Conservation (phyloP, 2,888 invertebrate species). For the Holacanthella duospinosa region DNA sequence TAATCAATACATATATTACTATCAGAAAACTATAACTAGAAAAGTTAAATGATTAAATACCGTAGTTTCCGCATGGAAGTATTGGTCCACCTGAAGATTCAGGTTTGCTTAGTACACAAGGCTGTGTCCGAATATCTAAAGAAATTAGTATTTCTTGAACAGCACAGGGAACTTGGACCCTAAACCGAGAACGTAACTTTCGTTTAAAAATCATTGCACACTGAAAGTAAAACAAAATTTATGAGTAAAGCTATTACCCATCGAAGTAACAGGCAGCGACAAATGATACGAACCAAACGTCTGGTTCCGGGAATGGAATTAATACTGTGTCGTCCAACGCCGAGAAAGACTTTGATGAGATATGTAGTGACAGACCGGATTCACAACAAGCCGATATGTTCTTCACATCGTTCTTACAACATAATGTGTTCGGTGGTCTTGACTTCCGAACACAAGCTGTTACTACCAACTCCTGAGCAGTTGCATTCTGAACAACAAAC, state of each 20-base stretch:
- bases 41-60: no score
- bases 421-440: conserved; percentile 30
- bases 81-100: conserved; percentile 17
- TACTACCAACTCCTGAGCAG: conserved; percentile 39
- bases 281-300: conserved; percentile 44
- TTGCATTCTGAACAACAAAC: conserved; percentile 36
- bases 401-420: conserved; percentile 18
- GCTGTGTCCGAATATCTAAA: conserved; percentile 43
- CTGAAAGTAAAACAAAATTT: no score
- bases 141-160: conserved; percentile 43
- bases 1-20: no score
- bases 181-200: conserved; percentile 33
- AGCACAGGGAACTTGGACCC: conserved; percentile 41
- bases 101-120: conserved; percentile 43
- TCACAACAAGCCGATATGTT: conserved; percentile 31
- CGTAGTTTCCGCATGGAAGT: conserved; percentile 43
- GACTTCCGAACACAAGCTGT: conserved; percentile 40
- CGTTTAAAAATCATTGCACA: no score
- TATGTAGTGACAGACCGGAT: conserved; percentile 31
- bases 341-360: conserved; percentile 28
- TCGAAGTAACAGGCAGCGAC: conserved; percentile 42
- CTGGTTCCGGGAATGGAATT: conserved; percentile 46
- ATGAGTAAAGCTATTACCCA: conserved; percentile 39
- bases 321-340: conserved; percentile 38
- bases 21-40: no score